phyloP scores from a whole-genome alignment of 2,797 vertebrate species.

The Harpagifer antarcticus region DNA sequence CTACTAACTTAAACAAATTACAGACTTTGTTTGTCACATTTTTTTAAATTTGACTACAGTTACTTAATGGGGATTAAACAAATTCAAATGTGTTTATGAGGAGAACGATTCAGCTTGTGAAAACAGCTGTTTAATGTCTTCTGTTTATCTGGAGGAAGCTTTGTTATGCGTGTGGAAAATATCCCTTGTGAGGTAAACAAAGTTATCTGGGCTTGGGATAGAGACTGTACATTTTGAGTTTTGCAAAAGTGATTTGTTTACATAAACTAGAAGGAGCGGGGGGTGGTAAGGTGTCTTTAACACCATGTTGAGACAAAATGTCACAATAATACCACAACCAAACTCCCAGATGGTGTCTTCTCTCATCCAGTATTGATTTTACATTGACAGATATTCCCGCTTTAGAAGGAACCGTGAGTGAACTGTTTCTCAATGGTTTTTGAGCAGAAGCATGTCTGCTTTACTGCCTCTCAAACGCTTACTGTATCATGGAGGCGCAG shows the following conservation, averaged over 20 bases:
- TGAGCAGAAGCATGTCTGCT: background rate
- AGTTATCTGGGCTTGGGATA: background rate
- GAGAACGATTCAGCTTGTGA: background rate
- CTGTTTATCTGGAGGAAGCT: conserved; percentile 3
- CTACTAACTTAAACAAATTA: background rate
- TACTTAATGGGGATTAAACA: background rate
- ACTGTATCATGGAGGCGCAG: conserved; percentile 47
- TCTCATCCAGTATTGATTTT: conserved; percentile 19
- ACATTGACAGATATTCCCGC: conserved; percentile 5
- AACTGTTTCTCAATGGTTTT: conserved; percentile 12
- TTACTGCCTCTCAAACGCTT: background rate
- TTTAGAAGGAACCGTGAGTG: background rate
- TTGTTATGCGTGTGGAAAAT: conserved; percentile 9
- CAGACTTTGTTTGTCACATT: background rate
- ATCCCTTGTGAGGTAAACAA: conserved; percentile 10
- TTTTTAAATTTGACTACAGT: background rate
- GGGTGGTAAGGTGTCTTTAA: background rate
- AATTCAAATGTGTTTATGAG: background rate
- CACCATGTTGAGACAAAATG: background rate
- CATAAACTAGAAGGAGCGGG: too few species aligned
- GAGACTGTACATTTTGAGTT: background rate
- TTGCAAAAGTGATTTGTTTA: too few species aligned
- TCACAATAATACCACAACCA: background rate
- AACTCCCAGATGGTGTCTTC: background rate
- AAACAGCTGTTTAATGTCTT: conserved; percentile 11